Percentiles rank a stretch among this genome's conserved stretches.
phyloP scores from a whole-genome alignment of 2,113 vertebrate genomes.

The Lynx canadensis region DNA sequence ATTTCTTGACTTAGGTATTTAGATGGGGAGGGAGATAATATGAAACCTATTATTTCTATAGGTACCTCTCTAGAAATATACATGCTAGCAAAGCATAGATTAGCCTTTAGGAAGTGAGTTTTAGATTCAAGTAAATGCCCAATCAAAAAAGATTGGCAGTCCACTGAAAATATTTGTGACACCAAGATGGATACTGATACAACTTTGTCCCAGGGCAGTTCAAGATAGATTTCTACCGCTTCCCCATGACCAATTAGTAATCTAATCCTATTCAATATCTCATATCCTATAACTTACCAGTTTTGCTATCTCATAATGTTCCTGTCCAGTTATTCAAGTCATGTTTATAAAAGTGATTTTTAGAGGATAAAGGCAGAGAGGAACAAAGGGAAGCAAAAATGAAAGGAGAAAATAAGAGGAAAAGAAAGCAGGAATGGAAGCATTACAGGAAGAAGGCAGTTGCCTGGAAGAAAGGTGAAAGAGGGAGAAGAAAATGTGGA shows the following conservation, averaged over 20 bases:
- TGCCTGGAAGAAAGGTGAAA: not conserved
- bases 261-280: not conserved
- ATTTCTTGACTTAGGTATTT: not conserved
- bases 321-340: not conserved
- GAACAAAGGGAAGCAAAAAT: not conserved
- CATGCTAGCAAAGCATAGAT: not conserved
- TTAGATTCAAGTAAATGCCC: not conserved
- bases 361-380: not conserved
- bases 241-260: not conserved
- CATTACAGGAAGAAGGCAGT: not conserved
- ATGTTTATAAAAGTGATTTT: not conserved
- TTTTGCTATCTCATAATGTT: not conserved
- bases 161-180: not conserved
- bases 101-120: not conserved
- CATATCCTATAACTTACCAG: not conserved
- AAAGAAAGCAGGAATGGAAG: not conserved
- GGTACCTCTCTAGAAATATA: not conserved
- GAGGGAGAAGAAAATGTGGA: not conserved
- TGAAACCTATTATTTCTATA: not conserved
- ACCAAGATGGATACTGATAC: not conserved
- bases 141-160: not conserved
- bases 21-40: not conserved
- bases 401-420: not conserved
- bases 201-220: not conserved
- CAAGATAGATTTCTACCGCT: not conserved